Evolutionary conservation across 2,113 vertebrate genomes (phyloP).

Genomic region (Oryzias melastigma): DNA sequence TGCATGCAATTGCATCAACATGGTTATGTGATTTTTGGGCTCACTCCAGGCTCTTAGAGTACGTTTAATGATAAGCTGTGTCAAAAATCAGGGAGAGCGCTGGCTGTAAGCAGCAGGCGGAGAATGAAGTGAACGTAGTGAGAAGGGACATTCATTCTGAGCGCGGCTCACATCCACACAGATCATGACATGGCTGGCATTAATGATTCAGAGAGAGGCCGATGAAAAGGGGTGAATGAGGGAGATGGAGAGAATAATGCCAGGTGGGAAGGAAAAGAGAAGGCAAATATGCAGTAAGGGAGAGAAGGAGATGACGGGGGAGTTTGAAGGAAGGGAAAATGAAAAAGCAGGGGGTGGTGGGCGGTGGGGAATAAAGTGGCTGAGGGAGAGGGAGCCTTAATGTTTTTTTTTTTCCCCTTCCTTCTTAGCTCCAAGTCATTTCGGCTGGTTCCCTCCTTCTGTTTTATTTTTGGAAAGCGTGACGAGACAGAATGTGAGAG

Average conservation of each 20-base stretch:
- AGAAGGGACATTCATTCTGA: slow-evolving; percentile 64
- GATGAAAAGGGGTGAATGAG: slow-evolving; percentile 51
- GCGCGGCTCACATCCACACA: slow-evolving; percentile 66
- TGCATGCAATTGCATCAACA: slow-evolving; percentile 20
- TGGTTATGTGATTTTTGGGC: slow-evolving; percentile 41
- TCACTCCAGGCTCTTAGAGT: slow-evolving; percentile 47
- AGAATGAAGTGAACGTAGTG: slow-evolving; percentile 63
- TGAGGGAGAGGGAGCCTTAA: slow-evolving; percentile 32
- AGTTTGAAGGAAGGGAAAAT: slow-evolving; percentile 26
- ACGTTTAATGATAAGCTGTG: slow-evolving; percentile 57
- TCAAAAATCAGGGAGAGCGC: slow-evolving; percentile 44
- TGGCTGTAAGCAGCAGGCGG: slow-evolving; percentile 50
- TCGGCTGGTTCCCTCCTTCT: slow-evolving; percentile 35
- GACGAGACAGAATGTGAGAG: slow-evolving; percentile 52
- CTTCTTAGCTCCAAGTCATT: slow-evolving; percentile 37
- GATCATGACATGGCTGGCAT: slow-evolving; percentile 72
- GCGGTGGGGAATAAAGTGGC: slow-evolving; percentile 49
- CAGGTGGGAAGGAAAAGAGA: slow-evolving; percentile 50
- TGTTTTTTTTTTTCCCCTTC: slow-evolving; percentile 13
- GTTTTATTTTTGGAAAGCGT: slow-evolving; percentile 59
- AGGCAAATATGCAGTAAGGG: slow-evolving; percentile 20
- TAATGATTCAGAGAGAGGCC: slow-evolving; percentile 62
- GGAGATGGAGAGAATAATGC: slow-evolving; percentile 41
- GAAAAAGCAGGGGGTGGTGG: slow-evolving; percentile 41
- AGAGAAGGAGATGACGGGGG: slow-evolving; percentile 10